Conservation (phyloP, 2,797 vertebrate species). For the Pipistrellus pipistrellus region DNA sequence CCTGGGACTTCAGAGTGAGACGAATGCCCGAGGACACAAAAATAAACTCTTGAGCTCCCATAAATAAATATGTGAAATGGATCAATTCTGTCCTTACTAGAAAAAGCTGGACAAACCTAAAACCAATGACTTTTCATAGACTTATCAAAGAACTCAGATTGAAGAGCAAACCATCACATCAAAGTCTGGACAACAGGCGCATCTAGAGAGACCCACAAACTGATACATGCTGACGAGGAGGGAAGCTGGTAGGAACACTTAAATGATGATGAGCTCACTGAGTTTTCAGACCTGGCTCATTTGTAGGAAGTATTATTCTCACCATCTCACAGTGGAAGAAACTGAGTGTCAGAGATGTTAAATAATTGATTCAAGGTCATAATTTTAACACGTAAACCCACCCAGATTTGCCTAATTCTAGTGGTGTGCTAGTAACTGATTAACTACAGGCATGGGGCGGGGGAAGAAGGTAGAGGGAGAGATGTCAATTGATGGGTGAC, state of each 20-base stretch:
- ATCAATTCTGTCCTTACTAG: neutral
- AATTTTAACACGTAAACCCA: neutral
- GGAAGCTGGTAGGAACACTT: neutral
- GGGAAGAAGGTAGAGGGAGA: neutral
- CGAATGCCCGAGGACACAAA: neutral
- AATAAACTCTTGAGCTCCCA: neutral
- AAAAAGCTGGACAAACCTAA: neutral
- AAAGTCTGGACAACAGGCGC: neutral
- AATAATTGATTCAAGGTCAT: neutral
- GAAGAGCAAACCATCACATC: neutral
- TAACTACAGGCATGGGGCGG: neutral
- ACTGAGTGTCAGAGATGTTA: neutral
- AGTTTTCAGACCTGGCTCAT: neutral
- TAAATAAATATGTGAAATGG: neutral
- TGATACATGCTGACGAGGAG: neutral
- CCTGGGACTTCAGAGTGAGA: neutral
- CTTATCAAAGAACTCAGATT: neutral
- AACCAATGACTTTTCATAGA: neutral
- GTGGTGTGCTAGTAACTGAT: neutral
- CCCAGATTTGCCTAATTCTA: neutral
- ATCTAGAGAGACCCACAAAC: neutral
- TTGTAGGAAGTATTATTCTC: neutral
- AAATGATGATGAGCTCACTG: neutral
- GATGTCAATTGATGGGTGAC: accelerated
- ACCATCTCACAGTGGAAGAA: neutral